These are phyloP conservation scores for Cyclargus thomasi DNA, from an alignment of 1,140 invertebrate species.

Conservation along the genomic window DNA sequence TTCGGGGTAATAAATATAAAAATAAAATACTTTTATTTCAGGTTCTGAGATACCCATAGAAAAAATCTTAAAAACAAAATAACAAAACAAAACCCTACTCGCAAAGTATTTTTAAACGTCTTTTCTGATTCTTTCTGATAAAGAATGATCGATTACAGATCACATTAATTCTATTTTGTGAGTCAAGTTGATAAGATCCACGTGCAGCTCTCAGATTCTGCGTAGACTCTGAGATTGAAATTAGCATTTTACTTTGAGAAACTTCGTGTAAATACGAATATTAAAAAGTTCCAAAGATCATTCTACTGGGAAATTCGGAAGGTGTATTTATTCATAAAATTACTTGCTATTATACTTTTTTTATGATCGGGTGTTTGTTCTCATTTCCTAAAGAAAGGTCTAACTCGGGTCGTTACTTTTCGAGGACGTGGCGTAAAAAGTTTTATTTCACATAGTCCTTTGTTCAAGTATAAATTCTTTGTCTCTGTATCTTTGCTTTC, in stretches of 20 bases:
- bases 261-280: slow-evolving; percentile 1
- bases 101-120: no score
- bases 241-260: neutral
- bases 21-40: no score
- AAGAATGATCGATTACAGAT: no score
- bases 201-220: neutral
- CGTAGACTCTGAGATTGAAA: neutral
- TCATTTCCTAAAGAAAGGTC: neutral
- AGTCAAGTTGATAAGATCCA: neutral
- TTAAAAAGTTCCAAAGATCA: neutral
- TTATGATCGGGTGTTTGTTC: neutral
- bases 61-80: no score
- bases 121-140: no score
- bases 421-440: neutral
- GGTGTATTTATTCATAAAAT: neutral
- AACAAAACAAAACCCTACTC: no score
- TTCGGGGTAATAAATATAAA: no score
- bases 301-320: slow-evolving; percentile 1
- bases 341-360: neutral
- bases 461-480: neutral
- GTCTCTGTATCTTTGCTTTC: slow-evolving; percentile 2
- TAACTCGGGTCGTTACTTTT: neutral
- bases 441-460: slow-evolving; percentile 2
- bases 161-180: no score
- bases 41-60: no score